Conservation (phyloP, 2,797 vertebrate genomes). For the Hyperoplus lanceolatus region DNA sequence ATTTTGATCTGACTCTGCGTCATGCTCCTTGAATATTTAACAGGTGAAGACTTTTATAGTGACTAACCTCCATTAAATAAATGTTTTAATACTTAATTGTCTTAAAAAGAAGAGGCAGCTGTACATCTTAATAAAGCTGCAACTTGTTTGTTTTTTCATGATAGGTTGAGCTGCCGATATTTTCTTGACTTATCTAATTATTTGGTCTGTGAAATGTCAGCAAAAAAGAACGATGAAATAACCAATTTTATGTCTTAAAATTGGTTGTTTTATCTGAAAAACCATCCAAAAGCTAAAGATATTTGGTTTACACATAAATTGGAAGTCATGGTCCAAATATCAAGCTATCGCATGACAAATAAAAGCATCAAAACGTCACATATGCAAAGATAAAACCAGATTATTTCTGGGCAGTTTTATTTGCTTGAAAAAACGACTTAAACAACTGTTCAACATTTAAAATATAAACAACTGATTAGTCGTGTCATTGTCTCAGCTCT, state of each 20-base stretch:
- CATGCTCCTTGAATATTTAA: constrained; percentile 12
- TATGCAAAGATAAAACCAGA: background rate
- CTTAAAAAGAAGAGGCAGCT: background rate
- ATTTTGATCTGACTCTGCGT: constrained; percentile 25
- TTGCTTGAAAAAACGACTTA: background rate
- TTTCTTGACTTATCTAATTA: background rate
- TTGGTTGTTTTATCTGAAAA: background rate
- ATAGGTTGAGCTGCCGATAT: background rate
- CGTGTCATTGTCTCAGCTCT: background rate
- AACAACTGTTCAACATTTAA: background rate
- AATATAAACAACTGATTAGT: background rate
- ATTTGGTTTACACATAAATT: too few relatives aligned
- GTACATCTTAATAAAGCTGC: background rate
- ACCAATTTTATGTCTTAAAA: background rate
- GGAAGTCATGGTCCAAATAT: too few relatives aligned
- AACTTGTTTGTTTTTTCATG: background rate
- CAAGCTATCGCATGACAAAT: background rate
- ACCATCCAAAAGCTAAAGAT: background rate
- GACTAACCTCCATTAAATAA: too few relatives aligned
- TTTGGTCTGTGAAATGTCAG: background rate
- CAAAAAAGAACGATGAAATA: background rate
- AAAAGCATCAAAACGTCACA: background rate
- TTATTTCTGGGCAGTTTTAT: background rate
- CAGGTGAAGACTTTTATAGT: background rate
- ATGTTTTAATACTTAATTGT: too few relatives aligned